Evolutionary conservation across 2,888 invertebrate genomes (phyloP), one percentile per base, ranked within the genome.

Genomic region (Eueremaeus valkanovi): DNA sequence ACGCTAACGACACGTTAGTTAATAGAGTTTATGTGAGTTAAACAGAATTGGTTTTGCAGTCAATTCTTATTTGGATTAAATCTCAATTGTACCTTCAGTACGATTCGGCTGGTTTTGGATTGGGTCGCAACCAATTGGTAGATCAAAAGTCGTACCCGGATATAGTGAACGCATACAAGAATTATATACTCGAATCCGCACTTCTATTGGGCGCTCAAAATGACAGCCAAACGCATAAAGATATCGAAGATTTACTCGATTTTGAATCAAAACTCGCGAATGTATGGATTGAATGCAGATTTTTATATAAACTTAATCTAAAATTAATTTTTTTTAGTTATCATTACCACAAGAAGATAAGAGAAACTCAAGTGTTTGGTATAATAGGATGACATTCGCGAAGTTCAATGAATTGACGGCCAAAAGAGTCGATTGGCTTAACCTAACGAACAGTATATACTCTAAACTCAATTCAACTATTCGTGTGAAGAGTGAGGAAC

Each of bases 391-490:
- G 80, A 81, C 81, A 6, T 75, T 83, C 63, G 76, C 78, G 18
- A 79, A 81, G 45, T 78, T 83, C 21, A 83, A 83, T 75, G 78
- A 80, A 21, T 81, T 82, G 80, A 81, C 81, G 3, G 75, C 83
- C 61, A 76, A 78, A 16, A 79, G 80, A 51, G 78, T 83, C 13
- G 74, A 68, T 66, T 68, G 74, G 74, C 24, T 58, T 36, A 42
- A 42, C 66, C 16, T 68, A 8, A 74, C 63, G 16, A 49, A 66
- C 31, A 49, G 29, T 21, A 36, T 74, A n/a, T 68, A 66, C 40
- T 29, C 27, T 29, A 86, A 51, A 87, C 89, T 24, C 87, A 92
- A 16, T 87, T 91, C 82, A 82, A 86, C 21, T 86, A 87, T 79
- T 88, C 88, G 11, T 74, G 74, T 74, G 61, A 75, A 74, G 18